Evolutionary conservation across 2,113 vertebrate genomes (phyloP).

Genomic region (Oreochromis tanganicae): DNA sequence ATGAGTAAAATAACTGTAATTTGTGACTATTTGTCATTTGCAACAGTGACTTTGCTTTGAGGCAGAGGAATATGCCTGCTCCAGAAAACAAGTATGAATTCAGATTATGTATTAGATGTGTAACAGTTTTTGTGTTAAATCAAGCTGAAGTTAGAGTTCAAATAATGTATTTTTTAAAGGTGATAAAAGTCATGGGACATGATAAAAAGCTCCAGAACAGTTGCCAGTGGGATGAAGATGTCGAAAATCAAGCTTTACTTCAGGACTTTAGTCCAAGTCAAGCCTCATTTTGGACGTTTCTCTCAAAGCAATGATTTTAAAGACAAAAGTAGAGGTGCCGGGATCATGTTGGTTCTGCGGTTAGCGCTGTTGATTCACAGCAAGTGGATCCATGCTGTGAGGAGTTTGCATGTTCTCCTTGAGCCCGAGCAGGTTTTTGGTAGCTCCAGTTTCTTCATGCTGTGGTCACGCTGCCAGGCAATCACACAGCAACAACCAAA

Average conservation of each 20-base stretch:
- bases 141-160: background rate
- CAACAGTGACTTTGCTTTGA: background rate
- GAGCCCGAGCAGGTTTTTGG: background rate
- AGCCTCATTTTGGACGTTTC: background rate
- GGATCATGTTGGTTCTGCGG: background rate
- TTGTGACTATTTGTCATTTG: background rate
- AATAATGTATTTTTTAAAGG: background rate
- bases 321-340: background rate
- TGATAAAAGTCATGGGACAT: background rate
- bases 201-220: background rate
- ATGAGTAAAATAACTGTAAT: background rate
- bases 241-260: background rate
- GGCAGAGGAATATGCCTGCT: background rate
- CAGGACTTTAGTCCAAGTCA: background rate
- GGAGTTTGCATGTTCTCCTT: background rate
- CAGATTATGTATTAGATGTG: background rate
- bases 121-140: background rate
- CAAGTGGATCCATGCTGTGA: background rate
- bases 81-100: background rate
- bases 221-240: background rate
- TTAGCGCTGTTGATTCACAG: background rate
- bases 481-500: background rate
- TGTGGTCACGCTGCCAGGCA: background rate
- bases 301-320: background rate
- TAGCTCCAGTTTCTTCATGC: background rate